A percentile compares a stretch with the other conserved stretches of the same genome.
These are phyloP conservation scores for Tenthredo scrophulariae DNA, from an alignment of 2,888 invertebrate genomes.

Conservation along the genomic window DNA sequence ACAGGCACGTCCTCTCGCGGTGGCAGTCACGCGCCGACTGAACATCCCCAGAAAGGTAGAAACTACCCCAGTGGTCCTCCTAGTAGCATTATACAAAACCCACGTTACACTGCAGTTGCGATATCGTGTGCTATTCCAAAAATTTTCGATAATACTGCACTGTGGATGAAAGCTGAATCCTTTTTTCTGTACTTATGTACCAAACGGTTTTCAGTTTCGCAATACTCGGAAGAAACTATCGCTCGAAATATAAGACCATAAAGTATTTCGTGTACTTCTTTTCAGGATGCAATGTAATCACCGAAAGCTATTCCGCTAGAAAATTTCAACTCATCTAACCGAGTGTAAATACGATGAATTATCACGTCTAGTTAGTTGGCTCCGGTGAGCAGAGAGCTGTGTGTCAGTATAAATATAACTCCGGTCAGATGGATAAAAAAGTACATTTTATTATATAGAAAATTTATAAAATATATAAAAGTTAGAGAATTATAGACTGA, in stretches of 20 bases:
- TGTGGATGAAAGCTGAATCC: background rate
- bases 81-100: background rate
- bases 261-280: background rate
- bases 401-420: background rate
- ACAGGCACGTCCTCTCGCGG: conserved; percentile 66
- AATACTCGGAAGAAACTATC: background rate
- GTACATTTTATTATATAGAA: conserved; percentile 26
- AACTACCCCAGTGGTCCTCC: conserved; percentile 64
- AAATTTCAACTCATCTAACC: background rate
- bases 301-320: background rate
- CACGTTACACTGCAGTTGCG: background rate
- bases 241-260: background rate
- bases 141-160: background rate
- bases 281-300: background rate
- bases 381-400: background rate
- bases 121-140: background rate
- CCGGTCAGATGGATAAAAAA: background rate
- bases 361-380: background rate
- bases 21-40: conserved; percentile 74
- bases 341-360: background rate
- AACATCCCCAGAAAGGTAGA: conserved; percentile 65
- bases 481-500: background rate
- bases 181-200: background rate
- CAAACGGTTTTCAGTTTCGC: background rate
- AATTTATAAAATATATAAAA: background rate